phyloP scores from a whole-genome alignment of 2,797 vertebrate genomes.

The Karalla daura region DNA sequence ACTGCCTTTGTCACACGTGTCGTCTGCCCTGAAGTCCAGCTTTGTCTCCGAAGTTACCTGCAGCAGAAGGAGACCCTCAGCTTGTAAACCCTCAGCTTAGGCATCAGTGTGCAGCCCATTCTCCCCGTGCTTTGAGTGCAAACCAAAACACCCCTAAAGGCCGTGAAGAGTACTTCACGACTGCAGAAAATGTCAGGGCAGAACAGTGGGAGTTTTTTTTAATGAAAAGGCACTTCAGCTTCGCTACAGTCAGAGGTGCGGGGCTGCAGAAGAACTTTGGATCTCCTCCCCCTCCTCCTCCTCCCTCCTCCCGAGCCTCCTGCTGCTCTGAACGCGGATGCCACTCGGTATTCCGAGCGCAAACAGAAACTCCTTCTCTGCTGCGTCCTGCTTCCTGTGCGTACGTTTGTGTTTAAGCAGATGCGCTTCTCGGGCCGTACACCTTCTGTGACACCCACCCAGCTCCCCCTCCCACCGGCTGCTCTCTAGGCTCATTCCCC shows the following conservation, averaged over 20 bases:
- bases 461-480: conserved; percentile 30
- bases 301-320: not conserved
- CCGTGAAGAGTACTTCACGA: not conserved
- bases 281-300: not conserved
- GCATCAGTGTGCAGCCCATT: not conserved
- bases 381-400: conserved; percentile 26
- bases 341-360: conserved; percentile 10
- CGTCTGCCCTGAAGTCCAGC: conserved; percentile 1
- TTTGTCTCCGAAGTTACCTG: conserved; percentile 17
- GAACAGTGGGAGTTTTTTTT: not conserved
- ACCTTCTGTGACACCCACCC: conserved; percentile 50
- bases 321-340: conserved; percentile 1
- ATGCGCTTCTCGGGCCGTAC: conserved; percentile 8
- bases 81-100: not conserved
- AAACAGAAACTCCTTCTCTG: conserved; percentile 9
- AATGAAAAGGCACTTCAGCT: not conserved
- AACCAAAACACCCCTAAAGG: not conserved
- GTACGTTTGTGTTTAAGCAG: conserved; percentile 11
- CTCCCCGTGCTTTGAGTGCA: not conserved
- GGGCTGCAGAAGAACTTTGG: not conserved
- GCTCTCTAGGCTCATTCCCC: conserved; percentile 60
- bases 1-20: conserved; percentile 26
- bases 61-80: not conserved
- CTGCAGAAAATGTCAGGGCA: not conserved
- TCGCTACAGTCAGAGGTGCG: not conserved